Evolutionary conservation across 2,797 vertebrate species (phyloP).

Genomic region (Siniperca scherzeri): DNA sequence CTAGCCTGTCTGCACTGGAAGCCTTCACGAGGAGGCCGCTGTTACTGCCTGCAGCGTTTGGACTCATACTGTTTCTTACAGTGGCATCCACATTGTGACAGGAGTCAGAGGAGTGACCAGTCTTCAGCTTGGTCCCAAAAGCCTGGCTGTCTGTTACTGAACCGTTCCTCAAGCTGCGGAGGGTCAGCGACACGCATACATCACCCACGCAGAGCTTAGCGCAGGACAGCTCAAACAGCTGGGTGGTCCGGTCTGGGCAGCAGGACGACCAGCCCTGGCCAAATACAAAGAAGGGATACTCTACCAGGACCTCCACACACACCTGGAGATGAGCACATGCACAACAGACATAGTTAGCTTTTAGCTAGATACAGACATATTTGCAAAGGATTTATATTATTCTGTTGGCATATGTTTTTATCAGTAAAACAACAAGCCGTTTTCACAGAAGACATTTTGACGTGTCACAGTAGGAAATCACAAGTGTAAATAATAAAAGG

Average conservation of each 20-base stretch:
- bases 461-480: neutral
- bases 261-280: slow-evolving; percentile 99
- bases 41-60: slow-evolving; percentile 73
- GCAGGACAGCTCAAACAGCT: slow-evolving; percentile 98
- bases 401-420: neutral
- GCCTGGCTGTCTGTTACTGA: slow-evolving; percentile 87
- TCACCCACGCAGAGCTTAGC: slow-evolving; percentile 98
- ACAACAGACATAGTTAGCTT: slow-evolving; percentile 36
- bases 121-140: slow-evolving; percentile 80
- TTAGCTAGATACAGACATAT: slow-evolving; percentile 17
- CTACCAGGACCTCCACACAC: slow-evolving; percentile 97
- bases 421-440: neutral
- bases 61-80: slow-evolving; percentile 63
- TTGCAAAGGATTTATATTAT: neutral
- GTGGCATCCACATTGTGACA: slow-evolving; percentile 57
- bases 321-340: slow-evolving; percentile 85
- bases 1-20: slow-evolving; percentile 86
- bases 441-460: slow-evolving; percentile 6
- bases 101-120: slow-evolving; percentile 54
- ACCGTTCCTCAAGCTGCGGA: slow-evolving; percentile 94
- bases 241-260: slow-evolving; percentile 97
- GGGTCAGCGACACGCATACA: slow-evolving; percentile 98
- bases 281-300: slow-evolving; percentile 99
- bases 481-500: neutral
- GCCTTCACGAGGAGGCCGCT: slow-evolving; percentile 90